phyloP scores from a whole-genome alignment of 2,113 vertebrate species.

The Noturus placidus region DNA sequence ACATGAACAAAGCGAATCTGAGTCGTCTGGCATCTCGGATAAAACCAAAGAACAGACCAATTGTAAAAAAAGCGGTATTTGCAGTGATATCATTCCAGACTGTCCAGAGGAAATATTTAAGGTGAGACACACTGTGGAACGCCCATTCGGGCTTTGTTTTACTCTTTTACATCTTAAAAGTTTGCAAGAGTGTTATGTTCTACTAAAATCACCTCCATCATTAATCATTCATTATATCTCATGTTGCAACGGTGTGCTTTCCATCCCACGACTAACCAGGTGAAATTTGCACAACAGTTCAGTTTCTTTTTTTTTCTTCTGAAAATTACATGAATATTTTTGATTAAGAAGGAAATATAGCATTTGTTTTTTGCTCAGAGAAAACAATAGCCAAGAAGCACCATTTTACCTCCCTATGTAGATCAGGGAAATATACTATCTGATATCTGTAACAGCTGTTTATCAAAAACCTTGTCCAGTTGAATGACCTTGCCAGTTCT shows the following conservation, averaged over 20 bases:
- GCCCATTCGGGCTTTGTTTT: not conserved
- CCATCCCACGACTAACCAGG: conserved; percentile 31
- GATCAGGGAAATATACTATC: not conserved
- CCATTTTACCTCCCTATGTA: not conserved
- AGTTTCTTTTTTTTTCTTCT: too few relatives aligned
- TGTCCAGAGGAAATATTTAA: conserved; percentile 74
- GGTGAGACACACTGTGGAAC: conserved; percentile 56
- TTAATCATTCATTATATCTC: conserved; percentile 16
- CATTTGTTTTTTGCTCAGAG: not conserved
- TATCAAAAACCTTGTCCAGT: not conserved
- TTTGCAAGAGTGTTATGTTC: not conserved
- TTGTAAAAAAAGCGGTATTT: conserved; percentile 64
- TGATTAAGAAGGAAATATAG: not conserved
- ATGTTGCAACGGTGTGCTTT: conserved; percentile 8
- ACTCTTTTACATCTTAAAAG: not conserved
- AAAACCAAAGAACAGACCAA: conserved; percentile 63
- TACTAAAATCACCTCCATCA: not conserved
- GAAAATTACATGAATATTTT: not conserved
- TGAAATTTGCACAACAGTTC: conserved; percentile 20
- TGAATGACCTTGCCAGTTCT: not conserved
- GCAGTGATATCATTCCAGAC: conserved; percentile 60
- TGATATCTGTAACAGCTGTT: not conserved
- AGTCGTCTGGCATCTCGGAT: conserved; percentile 63
- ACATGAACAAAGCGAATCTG: conserved; percentile 64
- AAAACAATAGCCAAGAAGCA: not conserved